Evolutionary conservation across 2,888 invertebrate genomes (phyloP).

Genomic region (Ophonus ardosiacus): DNA sequence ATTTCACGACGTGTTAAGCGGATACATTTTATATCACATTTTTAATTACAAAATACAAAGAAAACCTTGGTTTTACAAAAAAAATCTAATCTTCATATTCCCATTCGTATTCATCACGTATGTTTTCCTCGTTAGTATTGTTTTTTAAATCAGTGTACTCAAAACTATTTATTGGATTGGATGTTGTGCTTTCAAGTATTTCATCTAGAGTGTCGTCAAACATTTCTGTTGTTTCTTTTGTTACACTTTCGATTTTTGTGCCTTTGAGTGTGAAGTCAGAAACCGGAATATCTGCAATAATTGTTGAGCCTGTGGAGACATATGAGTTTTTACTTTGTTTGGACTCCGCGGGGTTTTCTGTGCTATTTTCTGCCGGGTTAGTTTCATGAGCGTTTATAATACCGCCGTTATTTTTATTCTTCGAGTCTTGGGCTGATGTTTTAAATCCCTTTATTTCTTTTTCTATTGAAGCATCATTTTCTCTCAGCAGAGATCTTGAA

Average conservation of each 20-base stretch:
- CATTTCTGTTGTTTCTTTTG: constrained; percentile 10
- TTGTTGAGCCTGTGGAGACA: background rate
- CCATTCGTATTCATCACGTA: constrained; percentile 42
- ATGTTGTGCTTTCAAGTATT: background rate
- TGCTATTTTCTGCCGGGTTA: background rate
- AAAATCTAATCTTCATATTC: constrained; percentile 36
- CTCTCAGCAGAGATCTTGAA: background rate
- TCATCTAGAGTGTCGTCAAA: constrained; percentile 5
- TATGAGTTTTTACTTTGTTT: background rate
- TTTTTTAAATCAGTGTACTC: constrained; percentile 55
- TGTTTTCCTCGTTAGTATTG: constrained; percentile 33
- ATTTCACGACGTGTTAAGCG: background rate
- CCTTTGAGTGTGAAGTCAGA: constrained; percentile 8
- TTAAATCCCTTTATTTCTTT: constrained; percentile 15
- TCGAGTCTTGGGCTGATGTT: background rate
- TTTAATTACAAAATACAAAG: constrained; percentile 18
- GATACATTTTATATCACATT: constrained; percentile 36
- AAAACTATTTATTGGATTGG: constrained; percentile 33
- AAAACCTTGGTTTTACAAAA: background rate
- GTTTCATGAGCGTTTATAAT: background rate
- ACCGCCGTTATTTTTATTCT: background rate
- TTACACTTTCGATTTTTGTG: constrained; percentile 28
- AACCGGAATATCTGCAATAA: constrained; percentile 13
- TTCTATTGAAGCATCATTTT: background rate
- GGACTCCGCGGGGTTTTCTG: background rate